Evolutionary conservation across 2,888 invertebrate genomes (phyloP).

Genomic region (Plemyria rubiginata): DNA sequence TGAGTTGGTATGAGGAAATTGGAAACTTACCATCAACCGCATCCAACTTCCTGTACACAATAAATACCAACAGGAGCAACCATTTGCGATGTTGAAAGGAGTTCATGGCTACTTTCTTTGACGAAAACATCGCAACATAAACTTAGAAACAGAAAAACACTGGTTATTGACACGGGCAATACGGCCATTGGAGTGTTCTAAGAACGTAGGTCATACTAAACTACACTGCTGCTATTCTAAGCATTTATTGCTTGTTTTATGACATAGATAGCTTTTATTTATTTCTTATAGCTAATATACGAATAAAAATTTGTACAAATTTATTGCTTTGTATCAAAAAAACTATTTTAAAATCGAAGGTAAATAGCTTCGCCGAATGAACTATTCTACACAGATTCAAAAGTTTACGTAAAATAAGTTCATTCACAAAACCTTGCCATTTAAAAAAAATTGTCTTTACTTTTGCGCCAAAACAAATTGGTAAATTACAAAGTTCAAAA

Average conservation of each 20-base stretch:
- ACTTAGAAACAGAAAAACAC: conserved; percentile 62
- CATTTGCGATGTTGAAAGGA: conserved; percentile 65
- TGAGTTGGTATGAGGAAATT: too few species aligned
- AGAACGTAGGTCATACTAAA: conserved; percentile 63
- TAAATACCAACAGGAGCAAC: conserved; percentile 64
- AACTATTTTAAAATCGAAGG: conserved; percentile 11
- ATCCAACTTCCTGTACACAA: conserved; percentile 60
- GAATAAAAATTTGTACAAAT: conserved; percentile 20
- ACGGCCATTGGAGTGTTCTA: conserved; percentile 70
- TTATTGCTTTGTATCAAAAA: conserved; percentile 26
- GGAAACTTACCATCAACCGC: conserved; percentile 67
- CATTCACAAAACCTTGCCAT: conserved; percentile 4
- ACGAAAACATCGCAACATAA: conserved; percentile 62
- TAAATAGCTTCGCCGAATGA: conserved; percentile 17
- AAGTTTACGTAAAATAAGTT: background rate
- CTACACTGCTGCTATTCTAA: conserved; percentile 26
- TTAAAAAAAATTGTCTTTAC: background rate
- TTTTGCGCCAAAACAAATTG: background rate
- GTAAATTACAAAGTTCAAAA: too few species aligned
- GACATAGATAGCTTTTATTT: conserved; percentile 13
- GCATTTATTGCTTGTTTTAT: conserved; percentile 9
- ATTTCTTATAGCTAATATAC: conserved; percentile 9
- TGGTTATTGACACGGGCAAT: conserved; percentile 64
- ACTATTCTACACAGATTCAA: conserved; percentile 5
- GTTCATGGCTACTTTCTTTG: conserved; percentile 67